Base-by-base conservation (phyloP, 2,888 invertebrate genomes). In the Clostera curtula region DNA sequence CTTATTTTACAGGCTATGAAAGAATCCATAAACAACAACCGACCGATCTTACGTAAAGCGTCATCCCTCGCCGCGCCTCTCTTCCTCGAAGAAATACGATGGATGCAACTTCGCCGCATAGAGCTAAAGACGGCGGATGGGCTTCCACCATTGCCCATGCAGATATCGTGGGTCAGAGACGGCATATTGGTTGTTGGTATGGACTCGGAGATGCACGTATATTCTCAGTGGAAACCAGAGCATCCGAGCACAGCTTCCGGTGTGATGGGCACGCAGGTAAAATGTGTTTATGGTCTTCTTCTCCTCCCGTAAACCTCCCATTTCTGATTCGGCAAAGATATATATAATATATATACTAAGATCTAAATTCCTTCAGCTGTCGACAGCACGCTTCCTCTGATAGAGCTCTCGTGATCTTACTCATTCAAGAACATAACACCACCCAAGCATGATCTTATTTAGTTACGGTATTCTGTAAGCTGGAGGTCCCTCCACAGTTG, bases 191-290 rank as follows among this genome's bases (percentile, higher is more conserved):
- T 99, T 0, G 97, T 99, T 1, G 99, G 98, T 2, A 98, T 99
- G 98, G 97, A 98, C 66, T 98, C 97, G 2, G 99, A 99, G 70
- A 98, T 99, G 97, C 97, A 98, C 58, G 97, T 99, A 0, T 99
- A 98, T 66, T 97, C 97, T 1, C 99, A 99, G 60, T 99, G 98
- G 98, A 93, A 93, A 56, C 92, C 94, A 0, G 89, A 90, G 36
- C 62, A 75, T 32, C 70, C 62, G 2, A 72, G 69, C 23, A 33
- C 58, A 2, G 29, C 60, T 5, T 58, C 61, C 3, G 76, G 77
- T 20, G 49, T 56, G 8, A 41, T 51, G 18, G 45, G 58, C 18
- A 57, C 47, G 12, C 79, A 73, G 60, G 80, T 80, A 49, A 39
- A 3, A 9, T 5, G 6, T 15, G 5, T 5, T 18, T 12, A 20